These are phyloP conservation scores for Glyptemys insculpta DNA, from an alignment of 2,797 vertebrate genomes.

Conservation along the genomic window DNA sequence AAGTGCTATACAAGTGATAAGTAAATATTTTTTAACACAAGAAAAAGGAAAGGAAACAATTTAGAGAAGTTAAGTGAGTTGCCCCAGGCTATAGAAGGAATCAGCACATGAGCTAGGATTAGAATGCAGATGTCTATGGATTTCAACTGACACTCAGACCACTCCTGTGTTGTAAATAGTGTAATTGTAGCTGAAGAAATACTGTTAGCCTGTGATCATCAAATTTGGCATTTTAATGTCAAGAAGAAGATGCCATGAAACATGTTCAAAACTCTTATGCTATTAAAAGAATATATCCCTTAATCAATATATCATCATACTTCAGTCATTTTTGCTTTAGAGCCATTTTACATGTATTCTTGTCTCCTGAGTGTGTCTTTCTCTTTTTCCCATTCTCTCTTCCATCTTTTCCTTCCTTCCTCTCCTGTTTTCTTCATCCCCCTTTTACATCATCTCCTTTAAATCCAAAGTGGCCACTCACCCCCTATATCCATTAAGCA, in stretches of 20 bases:
- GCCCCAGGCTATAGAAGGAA: not conserved
- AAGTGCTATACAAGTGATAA: no score
- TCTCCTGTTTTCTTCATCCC: not conserved
- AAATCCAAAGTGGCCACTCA: not conserved
- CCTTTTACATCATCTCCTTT: not conserved
- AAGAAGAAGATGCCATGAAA: not conserved
- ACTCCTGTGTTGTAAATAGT: not conserved
- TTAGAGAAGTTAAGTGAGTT: not conserved
- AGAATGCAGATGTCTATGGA: not conserved
- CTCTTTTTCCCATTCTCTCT: not conserved
- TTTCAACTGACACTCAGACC: not conserved
- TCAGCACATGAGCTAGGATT: not conserved
- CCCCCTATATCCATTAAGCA: not conserved
- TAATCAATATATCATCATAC: not conserved
- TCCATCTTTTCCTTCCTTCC: not conserved
- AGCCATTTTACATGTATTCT: not conserved
- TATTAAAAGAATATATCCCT: not conserved
- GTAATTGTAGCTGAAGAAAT: not conserved
- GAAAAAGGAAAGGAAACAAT: not conserved
- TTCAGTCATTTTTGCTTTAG: not conserved
- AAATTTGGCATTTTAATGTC: slow-evolving; percentile 2
- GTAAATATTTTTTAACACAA: not conserved
- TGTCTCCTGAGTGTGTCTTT: not conserved
- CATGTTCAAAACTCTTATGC: not conserved
- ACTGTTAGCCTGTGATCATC: not conserved